phyloP scores from a whole-genome alignment of 2,113 vertebrate genomes.

The Xyliphius kryptos region DNA sequence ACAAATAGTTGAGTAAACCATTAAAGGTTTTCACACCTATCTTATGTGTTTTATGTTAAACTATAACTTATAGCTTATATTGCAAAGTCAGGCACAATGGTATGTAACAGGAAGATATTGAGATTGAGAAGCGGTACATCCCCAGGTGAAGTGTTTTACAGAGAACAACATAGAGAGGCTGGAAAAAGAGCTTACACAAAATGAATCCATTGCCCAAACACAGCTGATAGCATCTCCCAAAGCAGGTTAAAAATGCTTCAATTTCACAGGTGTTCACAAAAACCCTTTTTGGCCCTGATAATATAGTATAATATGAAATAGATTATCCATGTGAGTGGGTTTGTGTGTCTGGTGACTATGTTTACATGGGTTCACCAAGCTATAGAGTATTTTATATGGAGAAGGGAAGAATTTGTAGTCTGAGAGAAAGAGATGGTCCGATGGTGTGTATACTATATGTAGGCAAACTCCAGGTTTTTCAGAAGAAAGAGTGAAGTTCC shows the following conservation, averaged over 20 bases:
- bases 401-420: too few species aligned
- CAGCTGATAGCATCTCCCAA: conserved; percentile 13
- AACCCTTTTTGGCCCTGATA: conserved; percentile 4
- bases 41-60: neutral
- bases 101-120: neutral
- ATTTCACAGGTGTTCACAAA: conserved; percentile 29
- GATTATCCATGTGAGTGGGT: conserved; percentile 24
- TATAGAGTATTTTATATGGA: too few species aligned
- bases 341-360: conserved; percentile 2
- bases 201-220: conserved; percentile 25
- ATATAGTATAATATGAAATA: conserved; percentile 8
- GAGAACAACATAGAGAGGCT: neutral
- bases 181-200: conserved; percentile 3
- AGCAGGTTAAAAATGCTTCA: conserved; percentile 6
- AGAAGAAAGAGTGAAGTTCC: conserved; percentile 9
- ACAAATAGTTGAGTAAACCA: too few species aligned
- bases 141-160: conserved; percentile 12
- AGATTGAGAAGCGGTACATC: conserved; percentile 14
- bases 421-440: too few species aligned
- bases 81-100: neutral
- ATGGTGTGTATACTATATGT: conserved; percentile 8
- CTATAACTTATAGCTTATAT: too few species aligned
- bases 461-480: conserved; percentile 6
- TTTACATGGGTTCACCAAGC: neutral
- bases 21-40: neutral